phyloP scores from a whole-genome alignment of 2,113 vertebrate genomes.

The Hippocampus mohnikei region DNA sequence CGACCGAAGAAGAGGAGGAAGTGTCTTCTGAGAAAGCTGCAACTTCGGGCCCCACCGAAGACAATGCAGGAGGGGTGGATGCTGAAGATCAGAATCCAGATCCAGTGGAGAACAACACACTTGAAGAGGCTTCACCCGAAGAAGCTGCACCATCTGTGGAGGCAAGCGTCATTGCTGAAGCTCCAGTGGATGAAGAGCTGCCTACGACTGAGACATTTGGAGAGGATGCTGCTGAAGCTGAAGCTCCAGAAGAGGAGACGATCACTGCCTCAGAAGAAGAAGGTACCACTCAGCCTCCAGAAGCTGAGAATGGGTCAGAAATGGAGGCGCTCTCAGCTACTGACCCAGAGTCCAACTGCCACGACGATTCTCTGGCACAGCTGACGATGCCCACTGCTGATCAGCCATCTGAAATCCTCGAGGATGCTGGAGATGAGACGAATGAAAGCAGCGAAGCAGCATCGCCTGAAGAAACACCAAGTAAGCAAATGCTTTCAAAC shows the following conservation, averaged over 20 bases:
- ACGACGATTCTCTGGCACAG: conserved; percentile 19
- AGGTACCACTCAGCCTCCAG: conserved; percentile 25
- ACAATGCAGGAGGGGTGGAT: conserved; percentile 5
- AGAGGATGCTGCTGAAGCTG: conserved; percentile 5
- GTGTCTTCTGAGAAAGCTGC: conserved; percentile 9
- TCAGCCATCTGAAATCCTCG: neutral
- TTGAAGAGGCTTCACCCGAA: conserved; percentile 6
- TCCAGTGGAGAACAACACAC: neutral
- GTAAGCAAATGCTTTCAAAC: conserved; percentile 31
- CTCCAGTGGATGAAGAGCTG: neutral
- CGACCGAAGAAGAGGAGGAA: conserved; percentile 6
- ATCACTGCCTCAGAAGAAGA: neutral
- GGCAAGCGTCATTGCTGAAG: conserved; percentile 2
- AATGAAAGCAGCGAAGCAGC: neutral
- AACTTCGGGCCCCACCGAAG: neutral
- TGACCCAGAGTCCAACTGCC: conserved; percentile 39
- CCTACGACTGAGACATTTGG: conserved; percentile 16
- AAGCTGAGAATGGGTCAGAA: conserved; percentile 22
- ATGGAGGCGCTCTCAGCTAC: conserved; percentile 23
- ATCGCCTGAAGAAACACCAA: conserved; percentile 21
- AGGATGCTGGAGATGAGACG: conserved; percentile 2
- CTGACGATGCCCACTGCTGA: conserved; percentile 25
- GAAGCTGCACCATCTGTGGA: conserved; percentile 22
- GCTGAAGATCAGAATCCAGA: conserved; percentile 7
- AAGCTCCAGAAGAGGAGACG: neutral